Evolutionary conservation across 2,797 vertebrate species (phyloP).

Genomic region (Urocyon cinereoargenteus): DNA sequence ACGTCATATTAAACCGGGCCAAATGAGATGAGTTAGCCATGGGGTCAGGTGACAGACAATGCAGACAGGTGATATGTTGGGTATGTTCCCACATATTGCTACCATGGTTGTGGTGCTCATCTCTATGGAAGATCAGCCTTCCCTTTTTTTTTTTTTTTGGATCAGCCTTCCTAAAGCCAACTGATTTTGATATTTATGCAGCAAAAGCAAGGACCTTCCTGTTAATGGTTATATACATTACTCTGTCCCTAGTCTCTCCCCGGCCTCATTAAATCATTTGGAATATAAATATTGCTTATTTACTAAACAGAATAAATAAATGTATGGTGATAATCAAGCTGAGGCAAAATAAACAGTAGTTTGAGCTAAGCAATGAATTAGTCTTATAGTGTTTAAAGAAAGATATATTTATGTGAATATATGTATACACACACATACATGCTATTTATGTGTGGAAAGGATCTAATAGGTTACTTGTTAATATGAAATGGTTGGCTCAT

Average conservation of each 20-base stretch:
- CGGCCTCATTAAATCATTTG: neutral
- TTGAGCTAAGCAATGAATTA: constrained; percentile 29
- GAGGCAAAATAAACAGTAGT: constrained; percentile 22
- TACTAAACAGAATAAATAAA: constrained; percentile 35
- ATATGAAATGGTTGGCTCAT: neutral
- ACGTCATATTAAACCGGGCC: neutral
- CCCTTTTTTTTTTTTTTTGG: neutral
- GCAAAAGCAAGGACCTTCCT: constrained; percentile 22
- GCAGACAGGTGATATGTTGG: neutral
- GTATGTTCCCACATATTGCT: neutral
- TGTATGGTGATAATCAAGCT: neutral
- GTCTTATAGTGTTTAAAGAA: neutral
- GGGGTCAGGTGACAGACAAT: neutral
- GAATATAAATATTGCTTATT: neutral
- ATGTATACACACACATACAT: neutral
- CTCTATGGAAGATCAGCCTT: neutral
- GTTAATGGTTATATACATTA: neutral
- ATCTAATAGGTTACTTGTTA: neutral
- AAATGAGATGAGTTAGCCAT: neutral
- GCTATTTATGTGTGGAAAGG: neutral
- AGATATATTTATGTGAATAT: neutral
- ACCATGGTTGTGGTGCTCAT: neutral
- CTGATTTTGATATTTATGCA: neutral
- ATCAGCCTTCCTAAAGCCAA: neutral
- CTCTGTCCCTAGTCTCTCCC: neutral